Percentiles rank a stretch among this genome's conserved stretches.
Evolutionary conservation across 2,113 vertebrate species (phyloP).

Genomic region (Deroptyus accipitrinus): DNA sequence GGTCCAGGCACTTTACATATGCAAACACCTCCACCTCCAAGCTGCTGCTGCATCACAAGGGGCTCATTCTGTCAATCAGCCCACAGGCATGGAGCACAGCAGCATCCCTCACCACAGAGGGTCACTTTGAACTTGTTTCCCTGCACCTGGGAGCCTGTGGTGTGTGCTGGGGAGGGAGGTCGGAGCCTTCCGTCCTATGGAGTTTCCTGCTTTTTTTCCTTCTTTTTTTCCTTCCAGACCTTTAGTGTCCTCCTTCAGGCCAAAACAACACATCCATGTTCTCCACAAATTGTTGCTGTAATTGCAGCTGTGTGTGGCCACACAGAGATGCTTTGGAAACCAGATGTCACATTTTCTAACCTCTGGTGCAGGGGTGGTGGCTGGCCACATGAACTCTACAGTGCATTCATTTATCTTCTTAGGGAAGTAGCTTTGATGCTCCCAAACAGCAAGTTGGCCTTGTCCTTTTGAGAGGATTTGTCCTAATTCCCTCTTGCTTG

Average conservation of each 20-base stretch:
- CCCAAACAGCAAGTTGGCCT: background rate
- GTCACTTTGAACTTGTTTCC: background rate
- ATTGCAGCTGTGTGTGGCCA: background rate
- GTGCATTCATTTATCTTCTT: background rate
- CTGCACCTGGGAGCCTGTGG: background rate
- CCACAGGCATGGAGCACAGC: rapidly evolving
- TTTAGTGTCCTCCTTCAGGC: background rate
- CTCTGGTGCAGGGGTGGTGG: background rate
- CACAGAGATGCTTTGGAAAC: background rate
- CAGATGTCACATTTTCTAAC: background rate
- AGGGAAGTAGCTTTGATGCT: background rate
- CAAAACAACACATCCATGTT: background rate
- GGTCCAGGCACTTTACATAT: background rate
- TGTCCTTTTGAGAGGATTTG: background rate
- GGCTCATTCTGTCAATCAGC: background rate
- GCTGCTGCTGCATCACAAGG: background rate
- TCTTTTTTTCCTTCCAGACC: background rate
- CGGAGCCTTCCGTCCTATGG: background rate
- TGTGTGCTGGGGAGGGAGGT: background rate
- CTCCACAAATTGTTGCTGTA: background rate
- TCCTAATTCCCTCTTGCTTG: background rate
- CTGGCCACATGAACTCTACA: background rate
- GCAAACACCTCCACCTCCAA: constrained; percentile 8
- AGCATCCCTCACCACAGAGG: background rate
- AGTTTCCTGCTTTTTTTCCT: background rate